Conservation (phyloP, 2,797 vertebrate species). For the Alectoris magna region DNA sequence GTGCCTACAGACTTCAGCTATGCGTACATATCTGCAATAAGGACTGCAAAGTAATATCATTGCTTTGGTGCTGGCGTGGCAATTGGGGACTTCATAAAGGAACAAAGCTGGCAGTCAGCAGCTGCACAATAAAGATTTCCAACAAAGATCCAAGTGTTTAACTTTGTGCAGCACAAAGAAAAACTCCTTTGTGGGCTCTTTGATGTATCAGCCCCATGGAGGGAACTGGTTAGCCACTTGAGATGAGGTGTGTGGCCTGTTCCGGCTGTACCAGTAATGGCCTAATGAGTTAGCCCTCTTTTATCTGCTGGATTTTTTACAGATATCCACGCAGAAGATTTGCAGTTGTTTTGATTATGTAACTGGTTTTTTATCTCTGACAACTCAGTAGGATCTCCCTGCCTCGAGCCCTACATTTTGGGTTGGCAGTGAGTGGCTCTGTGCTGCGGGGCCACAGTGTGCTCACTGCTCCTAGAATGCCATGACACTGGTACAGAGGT, state of each 20-base stretch:
- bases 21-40: not conserved
- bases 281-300: not conserved
- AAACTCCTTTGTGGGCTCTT: not conserved
- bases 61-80: not conserved
- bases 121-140: not conserved
- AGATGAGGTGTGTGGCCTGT: not conserved
- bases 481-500: not conserved
- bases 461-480: not conserved
- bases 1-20: fast-evolving
- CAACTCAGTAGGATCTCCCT: not conserved
- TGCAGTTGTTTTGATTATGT: not conserved
- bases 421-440: not conserved
- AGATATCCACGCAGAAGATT: not conserved
- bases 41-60: not conserved
- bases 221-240: not conserved
- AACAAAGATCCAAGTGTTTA: not conserved
- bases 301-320: not conserved
- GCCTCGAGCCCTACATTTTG: not conserved
- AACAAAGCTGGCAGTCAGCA: not conserved
- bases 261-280: not conserved
- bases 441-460: not conserved
- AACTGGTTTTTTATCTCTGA: not conserved
- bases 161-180: not conserved
- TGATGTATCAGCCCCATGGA: not conserved
- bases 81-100: not conserved